phyloP scores from a whole-genome alignment of 2,797 vertebrate species.

The Aphelocoma californica region DNA sequence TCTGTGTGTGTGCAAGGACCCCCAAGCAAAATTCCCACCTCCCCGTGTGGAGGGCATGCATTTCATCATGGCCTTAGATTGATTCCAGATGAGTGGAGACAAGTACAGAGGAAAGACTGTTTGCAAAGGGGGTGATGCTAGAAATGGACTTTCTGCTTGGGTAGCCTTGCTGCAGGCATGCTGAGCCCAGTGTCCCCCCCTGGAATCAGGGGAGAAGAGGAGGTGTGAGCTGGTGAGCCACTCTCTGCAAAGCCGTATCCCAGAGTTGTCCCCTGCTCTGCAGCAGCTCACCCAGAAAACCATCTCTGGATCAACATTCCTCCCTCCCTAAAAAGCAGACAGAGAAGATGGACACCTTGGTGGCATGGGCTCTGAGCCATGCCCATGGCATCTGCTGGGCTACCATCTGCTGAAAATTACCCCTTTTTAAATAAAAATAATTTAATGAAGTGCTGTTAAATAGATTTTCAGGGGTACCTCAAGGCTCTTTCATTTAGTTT shows the following conservation, averaged over 20 bases:
- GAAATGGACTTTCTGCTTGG: neutral
- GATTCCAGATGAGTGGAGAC: constrained; percentile 29
- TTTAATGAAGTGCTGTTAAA: neutral
- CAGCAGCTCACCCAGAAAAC: neutral
- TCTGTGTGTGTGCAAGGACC: neutral
- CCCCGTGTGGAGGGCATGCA: neutral
- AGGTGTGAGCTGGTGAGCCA: neutral
- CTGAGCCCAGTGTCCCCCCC: neutral
- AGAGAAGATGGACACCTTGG: neutral
- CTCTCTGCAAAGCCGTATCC: neutral
- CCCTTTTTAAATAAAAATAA: neutral
- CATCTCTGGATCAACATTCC: neutral
- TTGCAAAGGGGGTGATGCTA: neutral
- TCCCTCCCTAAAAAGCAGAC: neutral
- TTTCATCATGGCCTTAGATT: neutral
- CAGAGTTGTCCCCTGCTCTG: neutral
- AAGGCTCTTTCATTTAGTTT: neutral
- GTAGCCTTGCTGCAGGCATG: neutral
- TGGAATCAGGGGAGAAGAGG: neutral
- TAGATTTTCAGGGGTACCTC: neutral
- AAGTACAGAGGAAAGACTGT: neutral
- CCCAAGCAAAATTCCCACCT: constrained; percentile 15
- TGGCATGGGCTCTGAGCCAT: neutral
- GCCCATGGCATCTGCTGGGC: neutral
- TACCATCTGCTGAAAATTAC: neutral